Percentiles rank a stretch among this genome's conserved stretches.
Evolutionary conservation across 1,140 invertebrate genomes (phyloP).

Genomic region (Drosophila asahinai): DNA sequence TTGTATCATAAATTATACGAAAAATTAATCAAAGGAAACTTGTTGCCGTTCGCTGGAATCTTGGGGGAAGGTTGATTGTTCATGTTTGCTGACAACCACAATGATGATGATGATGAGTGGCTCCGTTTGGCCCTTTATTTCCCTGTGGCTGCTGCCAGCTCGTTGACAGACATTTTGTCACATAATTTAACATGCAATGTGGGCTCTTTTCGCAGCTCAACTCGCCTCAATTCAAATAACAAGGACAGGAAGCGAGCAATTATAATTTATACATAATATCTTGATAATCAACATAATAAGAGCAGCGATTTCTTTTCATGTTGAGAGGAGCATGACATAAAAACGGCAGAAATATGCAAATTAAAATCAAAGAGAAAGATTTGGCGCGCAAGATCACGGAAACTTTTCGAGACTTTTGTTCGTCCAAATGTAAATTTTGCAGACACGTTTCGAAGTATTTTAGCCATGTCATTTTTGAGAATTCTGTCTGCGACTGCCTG

Average conservation of each 20-base stretch:
- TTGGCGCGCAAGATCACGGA: conserved; percentile 21
- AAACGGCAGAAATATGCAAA: conserved; percentile 35
- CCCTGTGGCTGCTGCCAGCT: conserved; percentile 27
- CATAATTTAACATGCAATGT: conserved; percentile 77
- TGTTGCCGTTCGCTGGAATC: conserved; percentile 46
- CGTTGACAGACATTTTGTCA: conserved; percentile 83
- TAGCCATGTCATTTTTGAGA: conserved; percentile 38
- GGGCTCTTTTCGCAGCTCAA: conserved; percentile 24
- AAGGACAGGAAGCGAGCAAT: conserved; percentile 68
- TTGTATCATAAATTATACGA: conserved; percentile 64
- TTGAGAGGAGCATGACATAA: conserved; percentile 15
- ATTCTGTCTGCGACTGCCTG: conserved; percentile 34
- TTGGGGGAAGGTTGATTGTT: conserved; percentile 20
- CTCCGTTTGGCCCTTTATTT: conserved; percentile 50
- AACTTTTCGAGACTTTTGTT: conserved; percentile 25
- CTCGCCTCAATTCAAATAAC: conserved; percentile 27
- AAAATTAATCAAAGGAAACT: conserved; percentile 77
- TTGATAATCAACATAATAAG: conserved; percentile 62
- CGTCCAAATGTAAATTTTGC: conserved; percentile 43
- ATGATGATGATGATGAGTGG: conserved; percentile 62
- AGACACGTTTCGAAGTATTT: conserved; percentile 27
- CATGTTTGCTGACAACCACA: conserved; percentile 39
- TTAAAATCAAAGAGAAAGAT: conserved; percentile 35
- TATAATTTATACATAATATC: conserved; percentile 70
- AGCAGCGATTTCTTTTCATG: conserved; percentile 31